Percentiles rank a stretch among this genome's conserved stretches.
Conservation (phyloP, 2,113 vertebrate genomes). For the Nettapus auritus region DNA sequence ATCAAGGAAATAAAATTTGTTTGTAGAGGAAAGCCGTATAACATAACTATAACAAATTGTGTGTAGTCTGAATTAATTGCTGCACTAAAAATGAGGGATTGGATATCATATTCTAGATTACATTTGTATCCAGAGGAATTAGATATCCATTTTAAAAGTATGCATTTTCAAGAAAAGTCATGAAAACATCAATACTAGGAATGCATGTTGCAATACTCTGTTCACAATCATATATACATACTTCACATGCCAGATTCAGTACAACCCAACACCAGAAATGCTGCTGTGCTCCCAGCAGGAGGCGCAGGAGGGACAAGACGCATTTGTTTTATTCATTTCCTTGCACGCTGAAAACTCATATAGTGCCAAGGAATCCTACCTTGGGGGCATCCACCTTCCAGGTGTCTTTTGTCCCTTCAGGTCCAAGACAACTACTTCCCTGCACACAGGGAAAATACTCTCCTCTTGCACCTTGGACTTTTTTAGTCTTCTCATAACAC, state of each 20-base stretch:
- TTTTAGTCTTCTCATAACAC: neutral
- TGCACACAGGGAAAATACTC: neutral
- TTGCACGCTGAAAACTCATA: neutral
- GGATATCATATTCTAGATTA: neutral
- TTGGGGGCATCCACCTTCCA: neutral
- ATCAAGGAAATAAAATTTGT: neutral
- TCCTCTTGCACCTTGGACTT: neutral
- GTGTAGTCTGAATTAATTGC: neutral
- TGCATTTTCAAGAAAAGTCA: neutral
- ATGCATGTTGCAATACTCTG: neutral
- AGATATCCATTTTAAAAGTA: neutral
- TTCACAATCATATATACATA: fast-evolving
- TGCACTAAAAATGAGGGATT: neutral
- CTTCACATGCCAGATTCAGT: neutral
- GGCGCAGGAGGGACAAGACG: neutral
- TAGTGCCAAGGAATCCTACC: neutral
- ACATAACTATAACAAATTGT: neutral
- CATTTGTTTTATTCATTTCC: neutral
- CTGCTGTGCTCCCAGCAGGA: neutral
- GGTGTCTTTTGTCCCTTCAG: neutral
- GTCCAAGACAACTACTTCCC: neutral
- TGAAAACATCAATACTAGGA: neutral
- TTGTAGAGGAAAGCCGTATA: neutral
- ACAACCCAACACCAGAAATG: neutral
- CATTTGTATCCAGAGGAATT: neutral